phyloP scores from a whole-genome alignment of 2,888 invertebrate species.

The Urechis unicinctus region DNA sequence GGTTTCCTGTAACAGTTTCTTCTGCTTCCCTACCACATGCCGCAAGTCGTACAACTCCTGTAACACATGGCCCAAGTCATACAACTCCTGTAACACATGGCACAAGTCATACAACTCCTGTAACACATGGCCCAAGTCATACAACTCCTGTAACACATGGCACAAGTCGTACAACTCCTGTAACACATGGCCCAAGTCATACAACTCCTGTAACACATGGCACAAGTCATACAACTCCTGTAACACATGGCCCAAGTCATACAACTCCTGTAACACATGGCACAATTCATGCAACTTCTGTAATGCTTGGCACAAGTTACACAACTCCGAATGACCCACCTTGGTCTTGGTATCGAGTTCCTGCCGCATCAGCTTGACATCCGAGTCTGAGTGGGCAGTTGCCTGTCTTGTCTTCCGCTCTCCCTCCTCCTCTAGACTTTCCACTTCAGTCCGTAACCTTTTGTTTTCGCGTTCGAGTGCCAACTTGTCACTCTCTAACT shows the following conservation, averaged over 20 bases:
- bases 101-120: conserved; percentile 67
- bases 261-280: conserved; percentile 66
- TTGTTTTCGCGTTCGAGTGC: conserved; percentile 83
- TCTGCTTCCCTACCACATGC: conserved; percentile 67
- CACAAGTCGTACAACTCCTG: conserved; percentile 67
- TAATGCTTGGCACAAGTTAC: conserved; percentile 66
- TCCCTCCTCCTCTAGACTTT: conserved; percentile 66
- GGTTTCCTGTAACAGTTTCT: conserved; percentile 67
- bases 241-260: conserved; percentile 66
- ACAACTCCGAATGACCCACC: conserved; percentile 57
- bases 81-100: no score
- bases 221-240: conserved; percentile 67
- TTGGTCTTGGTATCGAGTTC: conserved; percentile 49
- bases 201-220: conserved; percentile 66
- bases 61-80: background rate
- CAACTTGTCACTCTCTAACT: conserved; percentile 82
- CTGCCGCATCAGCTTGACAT: conserved; percentile 45
- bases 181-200: conserved; percentile 66
- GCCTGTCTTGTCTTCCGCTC: conserved; percentile 52
- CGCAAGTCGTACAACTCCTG: conserved; percentile 67
- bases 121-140: conserved; percentile 66
- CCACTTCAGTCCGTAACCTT: conserved; percentile 64
- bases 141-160: conserved; percentile 66
- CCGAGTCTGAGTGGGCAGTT: conserved; percentile 38
- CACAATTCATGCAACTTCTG: conserved; percentile 67